These are phyloP conservation scores for Rhynchopsitta pachyrhyncha DNA, from an alignment of 2,113 vertebrate genomes.

Conservation along the genomic window DNA sequence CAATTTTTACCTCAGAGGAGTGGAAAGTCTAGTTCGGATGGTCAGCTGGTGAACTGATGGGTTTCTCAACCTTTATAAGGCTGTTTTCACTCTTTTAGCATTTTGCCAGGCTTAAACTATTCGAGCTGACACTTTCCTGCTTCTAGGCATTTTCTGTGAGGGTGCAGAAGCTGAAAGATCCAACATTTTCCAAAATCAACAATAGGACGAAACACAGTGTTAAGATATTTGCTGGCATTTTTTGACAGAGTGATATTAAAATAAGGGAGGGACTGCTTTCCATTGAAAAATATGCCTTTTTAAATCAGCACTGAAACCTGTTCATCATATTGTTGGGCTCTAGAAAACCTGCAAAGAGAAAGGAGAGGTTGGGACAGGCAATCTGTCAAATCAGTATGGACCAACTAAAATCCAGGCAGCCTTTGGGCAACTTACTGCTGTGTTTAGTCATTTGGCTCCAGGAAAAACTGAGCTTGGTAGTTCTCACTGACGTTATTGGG, in stretches of 20 bases:
- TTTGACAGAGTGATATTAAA: background rate
- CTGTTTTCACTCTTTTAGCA: background rate
- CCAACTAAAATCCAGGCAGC: background rate
- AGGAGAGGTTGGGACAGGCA: background rate
- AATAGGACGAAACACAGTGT: background rate
- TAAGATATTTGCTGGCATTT: background rate
- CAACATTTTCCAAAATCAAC: background rate
- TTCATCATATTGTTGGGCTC: background rate
- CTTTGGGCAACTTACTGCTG: background rate
- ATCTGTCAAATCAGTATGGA: background rate
- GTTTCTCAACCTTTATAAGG: background rate
- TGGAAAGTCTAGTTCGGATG: background rate
- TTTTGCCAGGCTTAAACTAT: background rate
- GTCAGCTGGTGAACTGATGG: background rate
- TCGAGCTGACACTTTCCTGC: background rate
- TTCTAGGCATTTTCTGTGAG: background rate
- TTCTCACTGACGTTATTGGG: background rate
- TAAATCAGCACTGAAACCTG: background rate
- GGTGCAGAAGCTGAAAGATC: background rate
- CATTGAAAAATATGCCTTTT: fast-evolving
- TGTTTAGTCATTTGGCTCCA: background rate
- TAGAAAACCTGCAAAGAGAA: background rate
- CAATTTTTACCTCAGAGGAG: background rate
- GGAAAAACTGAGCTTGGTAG: background rate
- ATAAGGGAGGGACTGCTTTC: background rate